phyloP scores from a whole-genome alignment of 2,113 vertebrate species.

The Acinonyx jubatus region DNA sequence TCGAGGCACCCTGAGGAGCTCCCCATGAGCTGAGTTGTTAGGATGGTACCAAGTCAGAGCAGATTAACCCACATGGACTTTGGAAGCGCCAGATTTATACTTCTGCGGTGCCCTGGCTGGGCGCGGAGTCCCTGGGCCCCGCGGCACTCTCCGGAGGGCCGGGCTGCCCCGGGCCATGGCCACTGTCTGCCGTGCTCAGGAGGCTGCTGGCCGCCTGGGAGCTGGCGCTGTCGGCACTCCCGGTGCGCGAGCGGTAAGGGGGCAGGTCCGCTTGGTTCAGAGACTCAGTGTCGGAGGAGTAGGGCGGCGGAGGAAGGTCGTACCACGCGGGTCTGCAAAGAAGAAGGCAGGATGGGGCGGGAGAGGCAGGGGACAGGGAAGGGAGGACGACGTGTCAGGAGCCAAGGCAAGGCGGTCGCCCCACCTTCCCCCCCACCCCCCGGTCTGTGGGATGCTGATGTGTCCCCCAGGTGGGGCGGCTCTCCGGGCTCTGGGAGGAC shows the following conservation, averaged over 20 bases:
- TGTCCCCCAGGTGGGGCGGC: not conserved
- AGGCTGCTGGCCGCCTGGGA: slow-evolving; percentile 70
- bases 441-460: not conserved
- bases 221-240: slow-evolving; percentile 80
- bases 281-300: slow-evolving; percentile 88
- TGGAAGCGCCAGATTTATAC: slow-evolving; percentile 66
- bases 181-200: slow-evolving; percentile 47
- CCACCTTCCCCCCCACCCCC: not conserved
- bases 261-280: slow-evolving; percentile 90
- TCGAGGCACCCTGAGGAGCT: not conserved
- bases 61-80: slow-evolving; percentile 69
- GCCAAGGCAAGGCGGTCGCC: not conserved
- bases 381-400: not conserved
- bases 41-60: slow-evolving; percentile 62
- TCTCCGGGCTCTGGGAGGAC: not conserved
- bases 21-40: not conserved
- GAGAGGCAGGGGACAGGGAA: not conserved
- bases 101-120: slow-evolving; percentile 64
- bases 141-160: slow-evolving; percentile 61
- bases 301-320: slow-evolving; percentile 96
- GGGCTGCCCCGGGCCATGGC: slow-evolving; percentile 67
- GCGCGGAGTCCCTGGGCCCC: slow-evolving; percentile 69
- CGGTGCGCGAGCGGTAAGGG: slow-evolving; percentile 87
- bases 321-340: slow-evolving; percentile 94
- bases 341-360: not conserved